These are phyloP conservation scores for Maccullochella peelii DNA, from an alignment of 2,113 vertebrate genomes.

Conservation along the genomic window DNA sequence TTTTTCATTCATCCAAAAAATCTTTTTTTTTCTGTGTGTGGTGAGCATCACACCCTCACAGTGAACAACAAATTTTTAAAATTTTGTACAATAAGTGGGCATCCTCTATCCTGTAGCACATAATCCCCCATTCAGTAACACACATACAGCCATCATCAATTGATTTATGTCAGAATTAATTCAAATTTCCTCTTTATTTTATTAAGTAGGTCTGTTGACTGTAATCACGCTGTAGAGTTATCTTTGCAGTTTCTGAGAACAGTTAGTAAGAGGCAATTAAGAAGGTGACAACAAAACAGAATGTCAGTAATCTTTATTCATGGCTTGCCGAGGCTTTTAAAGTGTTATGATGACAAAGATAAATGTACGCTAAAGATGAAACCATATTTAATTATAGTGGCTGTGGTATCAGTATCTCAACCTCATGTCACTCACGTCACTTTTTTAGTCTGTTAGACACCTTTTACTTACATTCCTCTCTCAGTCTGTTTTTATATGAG, in stretches of 20 bases:
- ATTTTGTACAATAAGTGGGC: background rate
- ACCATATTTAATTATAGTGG: slow-evolving; percentile 52
- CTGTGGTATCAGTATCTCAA: slow-evolving; percentile 25
- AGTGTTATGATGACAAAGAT: slow-evolving; percentile 61
- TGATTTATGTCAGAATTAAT: background rate
- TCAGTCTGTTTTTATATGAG: background rate
- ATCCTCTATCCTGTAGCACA: background rate
- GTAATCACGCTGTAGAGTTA: slow-evolving; percentile 30
- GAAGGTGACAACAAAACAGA: slow-evolving; percentile 50
- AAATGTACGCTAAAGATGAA: slow-evolving; percentile 47
- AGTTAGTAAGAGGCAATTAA: slow-evolving; percentile 57
- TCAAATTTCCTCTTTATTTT: slow-evolving; percentile 6
- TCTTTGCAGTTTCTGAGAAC: slow-evolving; percentile 29
- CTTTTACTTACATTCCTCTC: background rate
- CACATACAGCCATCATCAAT: background rate
- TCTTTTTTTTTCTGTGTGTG: background rate
- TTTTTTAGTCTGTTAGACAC: slow-evolving; percentile 16
- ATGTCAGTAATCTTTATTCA: slow-evolving; percentile 40
- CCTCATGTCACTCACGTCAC: background rate
- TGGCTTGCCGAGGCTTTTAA: slow-evolving; percentile 21
- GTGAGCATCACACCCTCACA: background rate
- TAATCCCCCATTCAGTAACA: background rate
- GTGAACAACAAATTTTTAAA: background rate
- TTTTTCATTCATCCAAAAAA: background rate
- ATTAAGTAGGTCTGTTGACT: slow-evolving; percentile 24